These are phyloP conservation scores for Julus scanicus DNA, from an alignment of 2,888 invertebrate genomes.

Conservation along the genomic window DNA sequence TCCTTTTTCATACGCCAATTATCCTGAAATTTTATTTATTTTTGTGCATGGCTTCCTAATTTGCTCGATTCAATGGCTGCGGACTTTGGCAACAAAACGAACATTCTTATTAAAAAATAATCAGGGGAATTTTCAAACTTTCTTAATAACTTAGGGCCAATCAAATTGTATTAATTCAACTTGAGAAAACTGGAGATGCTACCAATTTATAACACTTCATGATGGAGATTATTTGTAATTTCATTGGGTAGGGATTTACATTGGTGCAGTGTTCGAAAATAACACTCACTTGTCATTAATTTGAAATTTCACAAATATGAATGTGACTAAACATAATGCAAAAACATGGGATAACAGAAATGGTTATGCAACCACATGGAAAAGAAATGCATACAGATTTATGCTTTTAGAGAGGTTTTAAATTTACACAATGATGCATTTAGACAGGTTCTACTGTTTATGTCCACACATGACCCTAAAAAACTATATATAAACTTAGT, in stretches of 20 bases:
- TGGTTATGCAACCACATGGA: too few species aligned
- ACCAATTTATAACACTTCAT: slow-evolving; percentile 18
- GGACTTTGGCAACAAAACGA: not conserved
- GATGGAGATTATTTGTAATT: slow-evolving; percentile 38
- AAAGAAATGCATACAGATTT: not conserved
- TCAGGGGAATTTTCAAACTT: not conserved
- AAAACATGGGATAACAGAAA: not conserved
- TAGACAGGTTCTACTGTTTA: too few species aligned
- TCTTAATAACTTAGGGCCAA: slow-evolving; percentile 5
- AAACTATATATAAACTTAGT: too few species aligned
- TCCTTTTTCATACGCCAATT: slow-evolving; percentile 45
- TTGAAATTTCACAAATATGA: not conserved
- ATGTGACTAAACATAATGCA: too few species aligned
- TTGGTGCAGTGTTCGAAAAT: not conserved
- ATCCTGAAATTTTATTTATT: slow-evolving; percentile 45
- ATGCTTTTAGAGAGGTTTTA: too few species aligned
- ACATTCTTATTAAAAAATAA: slow-evolving; percentile 43
- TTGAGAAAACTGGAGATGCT: slow-evolving; percentile 16
- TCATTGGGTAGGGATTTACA: slow-evolving; percentile 20
- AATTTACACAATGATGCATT: too few species aligned
- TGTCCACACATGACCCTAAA: too few species aligned
- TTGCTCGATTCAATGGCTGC: slow-evolving; percentile 44
- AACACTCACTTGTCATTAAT: not conserved
- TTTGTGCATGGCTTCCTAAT: slow-evolving; percentile 43
- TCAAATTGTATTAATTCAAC: slow-evolving; percentile 25